Evolutionary conservation across 1,140 invertebrate genomes (phyloP).

Genomic region (Samia ricini): DNA sequence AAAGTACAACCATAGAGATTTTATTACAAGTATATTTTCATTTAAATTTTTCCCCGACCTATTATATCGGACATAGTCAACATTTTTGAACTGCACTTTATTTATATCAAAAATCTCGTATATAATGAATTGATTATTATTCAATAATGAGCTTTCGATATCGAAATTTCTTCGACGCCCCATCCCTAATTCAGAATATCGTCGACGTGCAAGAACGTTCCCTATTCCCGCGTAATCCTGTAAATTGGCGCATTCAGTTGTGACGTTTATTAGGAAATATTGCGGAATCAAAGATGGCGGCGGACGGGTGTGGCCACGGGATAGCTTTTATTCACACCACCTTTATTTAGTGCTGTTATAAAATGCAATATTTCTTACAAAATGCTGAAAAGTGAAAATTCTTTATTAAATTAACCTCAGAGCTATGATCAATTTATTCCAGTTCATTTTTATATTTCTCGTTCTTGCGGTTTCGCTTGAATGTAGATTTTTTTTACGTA

Average conservation of each 20-base stretch:
- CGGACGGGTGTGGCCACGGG: slow-evolving; percentile 1
- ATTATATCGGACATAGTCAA: no score
- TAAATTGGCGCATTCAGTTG: slow-evolving; percentile 2
- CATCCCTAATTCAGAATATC: neutral
- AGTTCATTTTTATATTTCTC: no score
- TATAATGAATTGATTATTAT: no score
- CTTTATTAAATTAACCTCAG: neutral
- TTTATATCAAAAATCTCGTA: no score
- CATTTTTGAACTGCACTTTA: no score
- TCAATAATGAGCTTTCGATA: neutral
- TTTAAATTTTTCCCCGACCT: no score
- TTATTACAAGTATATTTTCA: no score
- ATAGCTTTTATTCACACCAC: neutral
- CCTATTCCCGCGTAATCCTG: neutral
- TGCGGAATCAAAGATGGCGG: slow-evolving; percentile 5
- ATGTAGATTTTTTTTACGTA: no score
- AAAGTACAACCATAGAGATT: no score
- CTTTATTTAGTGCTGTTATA: neutral
- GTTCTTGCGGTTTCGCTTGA: no score
- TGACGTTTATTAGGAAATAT: slow-evolving; percentile 11
- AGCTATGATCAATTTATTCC: no score
- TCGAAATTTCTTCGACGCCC: neutral
- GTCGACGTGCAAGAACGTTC: neutral
- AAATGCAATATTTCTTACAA: neutral
- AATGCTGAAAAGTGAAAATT: neutral